Conservation (phyloP, 2,888 invertebrate genomes). For the Copidosoma aretas region DNA sequence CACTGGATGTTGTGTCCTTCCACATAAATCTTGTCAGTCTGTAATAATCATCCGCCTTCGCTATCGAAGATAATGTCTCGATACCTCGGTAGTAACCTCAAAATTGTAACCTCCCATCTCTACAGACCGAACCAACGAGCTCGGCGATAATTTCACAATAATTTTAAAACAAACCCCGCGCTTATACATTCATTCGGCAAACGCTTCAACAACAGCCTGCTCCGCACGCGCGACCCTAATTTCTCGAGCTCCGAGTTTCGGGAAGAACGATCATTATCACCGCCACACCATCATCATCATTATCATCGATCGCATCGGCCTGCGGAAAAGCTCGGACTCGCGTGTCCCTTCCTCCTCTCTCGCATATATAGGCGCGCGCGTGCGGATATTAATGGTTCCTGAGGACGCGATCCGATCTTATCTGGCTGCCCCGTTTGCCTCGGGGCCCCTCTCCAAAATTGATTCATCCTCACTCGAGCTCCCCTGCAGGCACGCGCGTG, state of each 20-base stretch:
- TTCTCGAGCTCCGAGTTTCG: conserved; percentile 25
- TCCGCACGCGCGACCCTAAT: conserved; percentile 50
- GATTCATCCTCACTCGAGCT: conserved; percentile 32
- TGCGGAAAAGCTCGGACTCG: conserved; percentile 13
- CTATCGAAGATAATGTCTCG: too few relatives aligned
- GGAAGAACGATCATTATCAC: conserved; percentile 15
- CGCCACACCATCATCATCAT: conserved; percentile 5
- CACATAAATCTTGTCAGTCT: too few relatives aligned
- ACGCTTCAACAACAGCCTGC: too few relatives aligned
- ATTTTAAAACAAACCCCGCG: too few relatives aligned
- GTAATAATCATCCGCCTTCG: too few relatives aligned
- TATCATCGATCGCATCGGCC: conserved; percentile 31
- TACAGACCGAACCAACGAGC: too few relatives aligned
- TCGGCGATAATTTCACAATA: too few relatives aligned
- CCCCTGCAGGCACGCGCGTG: not conserved
- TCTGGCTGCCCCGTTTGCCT: conserved; percentile 47
- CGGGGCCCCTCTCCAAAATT: conserved; percentile 11
- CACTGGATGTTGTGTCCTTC: too few relatives aligned
- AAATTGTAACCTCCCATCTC: too few relatives aligned
- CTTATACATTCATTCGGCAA: too few relatives aligned
- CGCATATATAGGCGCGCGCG: not conserved
- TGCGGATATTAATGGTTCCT: conserved; percentile 33
- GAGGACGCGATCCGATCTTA: conserved; percentile 48
- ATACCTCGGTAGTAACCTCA: too few relatives aligned
- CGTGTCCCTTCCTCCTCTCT: conserved; percentile 23